These are phyloP conservation scores for Festucalex cinctus DNA, from an alignment of 2,113 vertebrate genomes.

Conservation along the genomic window DNA sequence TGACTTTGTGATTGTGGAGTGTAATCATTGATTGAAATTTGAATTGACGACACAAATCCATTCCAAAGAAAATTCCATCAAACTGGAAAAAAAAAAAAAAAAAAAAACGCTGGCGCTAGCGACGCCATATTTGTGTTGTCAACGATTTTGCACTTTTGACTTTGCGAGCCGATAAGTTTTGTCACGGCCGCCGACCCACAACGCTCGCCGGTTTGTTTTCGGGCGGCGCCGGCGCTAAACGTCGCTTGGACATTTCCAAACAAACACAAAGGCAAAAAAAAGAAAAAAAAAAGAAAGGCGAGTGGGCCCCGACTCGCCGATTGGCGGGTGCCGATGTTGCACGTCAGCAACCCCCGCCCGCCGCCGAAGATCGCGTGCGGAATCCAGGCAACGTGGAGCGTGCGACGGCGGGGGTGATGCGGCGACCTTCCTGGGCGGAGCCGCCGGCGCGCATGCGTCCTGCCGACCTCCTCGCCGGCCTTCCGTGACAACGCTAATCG, in stretches of 20 bases:
- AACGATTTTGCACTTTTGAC: neutral
- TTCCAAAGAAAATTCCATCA: too few species aligned
- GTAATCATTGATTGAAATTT: too few species aligned
- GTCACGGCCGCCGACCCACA: neutral
- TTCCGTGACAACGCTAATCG: constrained; percentile 75
- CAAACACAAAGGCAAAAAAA: constrained; percentile 37
- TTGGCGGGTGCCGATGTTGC: neutral
- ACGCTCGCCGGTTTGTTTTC: neutral
- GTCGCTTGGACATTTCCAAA: constrained; percentile 50
- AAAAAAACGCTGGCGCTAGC: neutral
- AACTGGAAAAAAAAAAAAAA: neutral
- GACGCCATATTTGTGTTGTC: neutral
- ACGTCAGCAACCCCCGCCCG: constrained; percentile 57
- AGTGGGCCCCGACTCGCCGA: neutral
- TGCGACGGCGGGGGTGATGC: constrained; percentile 32
- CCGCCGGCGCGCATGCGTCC: constrained; percentile 22
- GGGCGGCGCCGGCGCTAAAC: constrained; percentile 28
- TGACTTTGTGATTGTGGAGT: too few species aligned
- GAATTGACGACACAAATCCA: too few species aligned
- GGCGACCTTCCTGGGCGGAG: constrained; percentile 53
- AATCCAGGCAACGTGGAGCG: constrained; percentile 46
- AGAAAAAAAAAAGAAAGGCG: neutral
- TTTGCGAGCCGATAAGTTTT: neutral
- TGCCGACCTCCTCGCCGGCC: constrained; percentile 43
- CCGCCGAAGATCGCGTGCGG: constrained; percentile 67